These are phyloP conservation scores for Ruditapes philippinarum DNA, from an alignment of 1,140 invertebrate genomes.

Conservation along the genomic window DNA sequence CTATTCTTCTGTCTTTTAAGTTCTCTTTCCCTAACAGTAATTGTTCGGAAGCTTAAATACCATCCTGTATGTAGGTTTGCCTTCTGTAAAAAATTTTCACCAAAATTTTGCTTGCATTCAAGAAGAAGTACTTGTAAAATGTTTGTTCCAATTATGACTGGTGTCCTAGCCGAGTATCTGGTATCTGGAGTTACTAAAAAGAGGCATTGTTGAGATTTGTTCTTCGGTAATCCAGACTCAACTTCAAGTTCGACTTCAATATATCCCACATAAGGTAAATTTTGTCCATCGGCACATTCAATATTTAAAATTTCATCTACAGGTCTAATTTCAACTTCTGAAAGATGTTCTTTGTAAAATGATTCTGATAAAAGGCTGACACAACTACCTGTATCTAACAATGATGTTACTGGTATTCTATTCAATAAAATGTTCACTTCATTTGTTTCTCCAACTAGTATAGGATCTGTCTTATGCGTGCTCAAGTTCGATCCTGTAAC, in stretches of 20 bases:
- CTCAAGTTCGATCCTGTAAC: constrained; percentile 21
- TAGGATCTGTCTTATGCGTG: background rate
- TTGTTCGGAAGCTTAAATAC: constrained; percentile 31
- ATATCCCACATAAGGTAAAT: constrained; percentile 26
- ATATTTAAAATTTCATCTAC: constrained; percentile 20
- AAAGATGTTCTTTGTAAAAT: constrained; percentile 35
- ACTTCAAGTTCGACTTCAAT: background rate
- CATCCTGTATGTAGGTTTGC: constrained; percentile 32
- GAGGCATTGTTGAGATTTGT: background rate
- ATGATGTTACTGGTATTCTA: background rate
- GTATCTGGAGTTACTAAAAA: constrained; percentile 44
- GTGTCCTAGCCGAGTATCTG: constrained; percentile 54
- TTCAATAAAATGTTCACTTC: background rate
- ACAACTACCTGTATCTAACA: constrained; percentile 51
- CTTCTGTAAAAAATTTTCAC: constrained; percentile 32
- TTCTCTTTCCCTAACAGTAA: constrained; percentile 46
- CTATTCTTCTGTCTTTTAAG: constrained; percentile 28
- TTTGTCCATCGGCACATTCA: constrained; percentile 43
- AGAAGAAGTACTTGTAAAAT: constrained; percentile 44
- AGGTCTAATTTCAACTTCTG: constrained; percentile 6
- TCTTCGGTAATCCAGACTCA: background rate
- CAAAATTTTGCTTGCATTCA: constrained; percentile 3
- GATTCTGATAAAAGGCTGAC: constrained; percentile 47
- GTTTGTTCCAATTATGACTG: constrained; percentile 41
- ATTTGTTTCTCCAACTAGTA: constrained; percentile 25